Conservation (phyloP, 2,888 invertebrate species). For the Elmis aenea region DNA sequence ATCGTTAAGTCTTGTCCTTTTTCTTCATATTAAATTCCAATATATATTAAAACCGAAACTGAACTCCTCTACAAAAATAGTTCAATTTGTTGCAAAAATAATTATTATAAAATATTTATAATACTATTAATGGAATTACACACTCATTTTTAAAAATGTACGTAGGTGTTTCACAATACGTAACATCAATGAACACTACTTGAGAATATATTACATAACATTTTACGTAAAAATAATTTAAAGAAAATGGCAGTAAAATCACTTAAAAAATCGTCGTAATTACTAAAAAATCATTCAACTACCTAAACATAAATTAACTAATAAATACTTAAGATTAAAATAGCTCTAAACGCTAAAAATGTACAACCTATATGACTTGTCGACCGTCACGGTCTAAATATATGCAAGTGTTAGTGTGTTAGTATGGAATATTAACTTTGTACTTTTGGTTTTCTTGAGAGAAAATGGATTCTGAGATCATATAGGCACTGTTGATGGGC, state of each 20-base stretch:
- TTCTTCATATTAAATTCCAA: too few species aligned
- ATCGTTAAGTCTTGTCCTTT: too few species aligned
- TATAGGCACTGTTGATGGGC: slow-evolving; percentile 42
- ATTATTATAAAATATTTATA: too few species aligned
- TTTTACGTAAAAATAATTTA: slow-evolving; percentile 14
- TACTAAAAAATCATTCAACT: slow-evolving; percentile 21
- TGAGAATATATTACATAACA: too few species aligned
- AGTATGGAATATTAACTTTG: slow-evolving; percentile 38
- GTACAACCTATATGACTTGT: slow-evolving; percentile 24
- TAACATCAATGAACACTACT: too few species aligned
- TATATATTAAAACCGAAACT: too few species aligned
- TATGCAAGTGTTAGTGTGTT: slow-evolving; percentile 17
- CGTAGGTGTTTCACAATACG: too few species aligned
- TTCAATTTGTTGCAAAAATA: too few species aligned
- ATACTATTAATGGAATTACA: slow-evolving; percentile 15
- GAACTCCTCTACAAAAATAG: too few species aligned
- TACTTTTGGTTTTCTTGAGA: slow-evolving; percentile 36
- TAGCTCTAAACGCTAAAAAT: slow-evolving; percentile 16
- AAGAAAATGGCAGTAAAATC: slow-evolving; percentile 21
- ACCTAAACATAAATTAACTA: slow-evolving; percentile 37
- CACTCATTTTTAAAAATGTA: too few species aligned
- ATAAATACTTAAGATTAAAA: slow-evolving; percentile 32
- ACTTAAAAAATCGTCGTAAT: slow-evolving; percentile 6
- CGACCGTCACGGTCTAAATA: slow-evolving; percentile 17
- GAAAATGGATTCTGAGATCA: slow-evolving; percentile 37